A percentile compares a stretch with the other conserved stretches of the same genome.
Evolutionary conservation across 2,888 invertebrate genomes (phyloP).

Genomic region (Cosmia pyralina): DNA sequence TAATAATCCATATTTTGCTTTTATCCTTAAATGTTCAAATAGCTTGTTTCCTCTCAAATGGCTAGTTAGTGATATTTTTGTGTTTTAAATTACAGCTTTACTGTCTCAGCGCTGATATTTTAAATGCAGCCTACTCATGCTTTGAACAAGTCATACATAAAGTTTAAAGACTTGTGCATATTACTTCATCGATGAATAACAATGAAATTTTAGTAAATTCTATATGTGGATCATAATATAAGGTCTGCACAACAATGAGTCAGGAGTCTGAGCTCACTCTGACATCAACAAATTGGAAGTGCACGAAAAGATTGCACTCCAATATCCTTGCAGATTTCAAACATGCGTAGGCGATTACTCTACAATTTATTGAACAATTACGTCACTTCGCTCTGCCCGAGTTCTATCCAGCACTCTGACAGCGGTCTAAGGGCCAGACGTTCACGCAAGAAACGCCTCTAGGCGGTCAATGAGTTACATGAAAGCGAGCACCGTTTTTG

Average conservation of each 20-base stretch:
- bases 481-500: conserved; percentile 66
- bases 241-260: conserved; percentile 67
- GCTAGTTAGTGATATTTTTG: conserved; percentile 7
- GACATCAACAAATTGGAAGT: conserved; percentile 73
- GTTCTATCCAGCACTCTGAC: conserved; percentile 51
- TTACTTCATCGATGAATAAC: conserved; percentile 42
- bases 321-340: conserved; percentile 65
- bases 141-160: conserved; percentile 20
- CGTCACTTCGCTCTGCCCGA: conserved; percentile 52
- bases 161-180: conserved; percentile 26
- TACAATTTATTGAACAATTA: conserved; percentile 67
- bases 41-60: conserved; percentile 45
- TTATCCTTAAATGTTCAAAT: conserved; percentile 46
- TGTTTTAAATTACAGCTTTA: conserved; percentile 27
- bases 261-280: conserved; percentile 76
- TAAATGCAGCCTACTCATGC: conserved; percentile 15
- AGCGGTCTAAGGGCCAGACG: conserved; percentile 47
- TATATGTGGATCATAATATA: conserved; percentile 59
- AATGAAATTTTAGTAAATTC: conserved; percentile 38
- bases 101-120: conserved; percentile 17
- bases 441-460: conserved; percentile 74
- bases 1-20: conserved; percentile 48
- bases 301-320: conserved; percentile 68
- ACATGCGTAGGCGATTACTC: conserved; percentile 69
- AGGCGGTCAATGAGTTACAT: conserved; percentile 69